Evolutionary conservation across 2,888 invertebrate genomes (phyloP), one percentile per base, ranked within the genome.

Genomic region (Cerceris rybyensis): DNA sequence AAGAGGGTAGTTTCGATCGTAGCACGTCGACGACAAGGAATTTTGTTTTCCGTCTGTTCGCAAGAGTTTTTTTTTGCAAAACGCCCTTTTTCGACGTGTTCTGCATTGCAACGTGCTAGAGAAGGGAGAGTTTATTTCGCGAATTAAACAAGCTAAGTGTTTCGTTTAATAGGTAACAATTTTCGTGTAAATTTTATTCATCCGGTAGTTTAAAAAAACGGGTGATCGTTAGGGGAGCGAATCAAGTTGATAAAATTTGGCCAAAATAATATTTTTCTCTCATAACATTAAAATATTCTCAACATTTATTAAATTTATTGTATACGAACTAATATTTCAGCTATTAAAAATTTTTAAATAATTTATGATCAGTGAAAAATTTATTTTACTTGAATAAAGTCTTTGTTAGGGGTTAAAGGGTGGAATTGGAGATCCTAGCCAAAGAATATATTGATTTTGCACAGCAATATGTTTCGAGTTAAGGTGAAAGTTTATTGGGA

Each of bases 21-120:
- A 39, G 13, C 41, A 13, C 49, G 17, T 11, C 13, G 42, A 46
- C 46, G 49, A 46, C 46, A 52, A 61, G 61, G 49, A 63, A 78
- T 75, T 78, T 78, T 70, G 78, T 78, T 75, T 69, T 28, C 42
- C 55, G 66, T 13, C 43, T 46, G 46, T 65, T 66, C 55, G 9
- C 0, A 78, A 70, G 57, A 63, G 67, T 78, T 68, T 61, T 61
- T 58, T 68, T 61, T 61, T 55, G 61, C 57, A 43, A 49, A n/a
- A 16, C 42, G 0, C 59, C n/a, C 8, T 17, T 54, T 13, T 52
- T 63, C 16, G 52, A 71, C 59, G 43, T 17, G 9, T 16, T 11
- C 14, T 6, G 61, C 46, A 46, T 52, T 43, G 49, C 14, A 28
- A 16, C 16, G 4, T 41, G 8, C 39, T 2, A 41, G 72, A 60